Base-by-base conservation (phyloP, 1,140 invertebrate genomes). In the Nymphalis io region DNA sequence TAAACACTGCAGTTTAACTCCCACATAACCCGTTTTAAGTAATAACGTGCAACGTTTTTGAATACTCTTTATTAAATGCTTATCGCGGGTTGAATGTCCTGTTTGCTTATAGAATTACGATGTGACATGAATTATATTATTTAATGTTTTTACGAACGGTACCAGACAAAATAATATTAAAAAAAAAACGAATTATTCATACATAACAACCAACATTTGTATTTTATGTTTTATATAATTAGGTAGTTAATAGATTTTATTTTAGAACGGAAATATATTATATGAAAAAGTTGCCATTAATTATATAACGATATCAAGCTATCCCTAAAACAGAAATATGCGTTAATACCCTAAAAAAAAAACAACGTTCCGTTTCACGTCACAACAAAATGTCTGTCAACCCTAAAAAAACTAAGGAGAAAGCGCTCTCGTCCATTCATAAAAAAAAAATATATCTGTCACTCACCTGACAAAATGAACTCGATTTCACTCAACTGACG, bases 401-500 rank as follows among this genome's bases (percentile, higher is more conserved):
- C 73, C 80, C 75, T 78, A 77, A 68, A 53, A 62, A 40, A 33
- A 55, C 10, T 20, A 51, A 51, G 76, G 80, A 81, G 82, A 84
- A 84, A 84, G 82, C 79, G 72, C 21, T 42, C 40, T 51, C 18
- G 51, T 55, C 16, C n/a, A 64, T 66, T 64, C 66, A 70, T 59
- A 70, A 64, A 76, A 81, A 79, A 79, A 59, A 67, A 68, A 53
- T 3, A 20, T 13, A 58, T 57, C 3, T 33, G 40, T 53, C 42
- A 76, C 81, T 81, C 65, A 86, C 82, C 82, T 84, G 81, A 66
- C 38, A 75, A 58, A 72, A 60, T 61, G 68, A 67, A 73, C 73
- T 77, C 75, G 81, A 80, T 84, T 87, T 83, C 81, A 87, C 81
- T 81, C 23, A 75, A 76, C 63, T 73, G 78, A 71, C 66, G 72